These are phyloP conservation scores for Tylochromis polylepis DNA, from an alignment of 2,113 vertebrate genomes.

Conservation along the genomic window DNA sequence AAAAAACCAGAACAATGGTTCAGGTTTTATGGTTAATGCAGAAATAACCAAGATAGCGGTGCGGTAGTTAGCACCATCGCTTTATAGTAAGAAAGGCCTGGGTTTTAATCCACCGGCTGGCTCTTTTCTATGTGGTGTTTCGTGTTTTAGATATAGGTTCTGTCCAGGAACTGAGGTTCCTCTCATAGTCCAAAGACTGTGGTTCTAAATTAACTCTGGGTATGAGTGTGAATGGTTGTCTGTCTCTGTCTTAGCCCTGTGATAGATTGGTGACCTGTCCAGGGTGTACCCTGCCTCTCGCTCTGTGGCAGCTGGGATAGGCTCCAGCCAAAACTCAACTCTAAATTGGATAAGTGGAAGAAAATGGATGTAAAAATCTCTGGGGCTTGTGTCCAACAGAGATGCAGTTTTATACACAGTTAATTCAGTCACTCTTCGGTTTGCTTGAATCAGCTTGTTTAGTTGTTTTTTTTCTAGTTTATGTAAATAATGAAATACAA, in stretches of 20 bases:
- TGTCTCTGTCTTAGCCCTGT: neutral
- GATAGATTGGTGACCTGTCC: neutral
- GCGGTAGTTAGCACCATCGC: neutral
- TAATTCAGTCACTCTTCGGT: neutral
- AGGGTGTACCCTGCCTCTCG: neutral
- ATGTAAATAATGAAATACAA: no score
- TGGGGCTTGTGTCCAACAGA: neutral
- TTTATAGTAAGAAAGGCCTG: neutral
- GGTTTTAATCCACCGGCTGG: neutral
- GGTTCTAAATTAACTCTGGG: neutral
- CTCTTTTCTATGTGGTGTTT: neutral
- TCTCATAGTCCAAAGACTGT: accelerated
- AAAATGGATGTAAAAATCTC: neutral
- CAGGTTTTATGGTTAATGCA: neutral
- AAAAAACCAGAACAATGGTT: no score
- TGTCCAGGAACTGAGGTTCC: neutral
- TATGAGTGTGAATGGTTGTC: neutral
- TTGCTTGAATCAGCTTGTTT: neutral
- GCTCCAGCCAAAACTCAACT: neutral
- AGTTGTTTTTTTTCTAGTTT: neutral
- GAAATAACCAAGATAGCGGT: neutral
- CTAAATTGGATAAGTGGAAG: neutral
- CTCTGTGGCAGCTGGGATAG: neutral
- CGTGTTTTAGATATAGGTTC: neutral
- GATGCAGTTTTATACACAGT: neutral